These are phyloP conservation scores for Drosophila pachea DNA, from an alignment of 1,140 invertebrate species.

Conservation along the genomic window DNA sequence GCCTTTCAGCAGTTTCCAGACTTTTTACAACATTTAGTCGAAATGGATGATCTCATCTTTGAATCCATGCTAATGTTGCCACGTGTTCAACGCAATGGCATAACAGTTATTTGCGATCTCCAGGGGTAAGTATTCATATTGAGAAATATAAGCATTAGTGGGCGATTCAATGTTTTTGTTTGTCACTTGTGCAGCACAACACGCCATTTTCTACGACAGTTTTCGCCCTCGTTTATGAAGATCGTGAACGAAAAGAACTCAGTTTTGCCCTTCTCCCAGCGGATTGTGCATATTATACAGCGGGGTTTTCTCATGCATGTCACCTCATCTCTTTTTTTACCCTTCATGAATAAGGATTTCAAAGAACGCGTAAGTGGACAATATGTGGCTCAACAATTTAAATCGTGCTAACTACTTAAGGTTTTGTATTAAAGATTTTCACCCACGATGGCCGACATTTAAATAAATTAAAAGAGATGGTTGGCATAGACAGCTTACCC, in stretches of 20 bases:
- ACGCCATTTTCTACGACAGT: slow-evolving; percentile 62
- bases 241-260: slow-evolving; percentile 69
- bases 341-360: slow-evolving; percentile 72
- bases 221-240: slow-evolving; percentile 65
- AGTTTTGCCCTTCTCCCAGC: slow-evolving; percentile 62
- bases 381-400: too few relatives aligned
- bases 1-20: slow-evolving; percentile 67
- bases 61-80: slow-evolving; percentile 68
- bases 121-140: slow-evolving; percentile 51
- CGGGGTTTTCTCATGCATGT: slow-evolving; percentile 70
- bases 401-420: too few relatives aligned
- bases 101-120: slow-evolving; percentile 71
- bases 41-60: slow-evolving; percentile 76
- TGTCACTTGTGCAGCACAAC: slow-evolving; percentile 50
- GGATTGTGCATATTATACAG: slow-evolving; percentile 68
- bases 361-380: slow-evolving; percentile 58
- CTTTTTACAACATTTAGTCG: slow-evolving; percentile 65
- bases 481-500: slow-evolving; percentile 65
- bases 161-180: not conserved
- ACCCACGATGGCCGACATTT: slow-evolving; percentile 70
- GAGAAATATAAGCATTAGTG: not conserved
- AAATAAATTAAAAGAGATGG: slow-evolving; percentile 65
- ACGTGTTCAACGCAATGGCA: slow-evolving; percentile 64
- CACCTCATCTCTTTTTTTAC: slow-evolving; percentile 64
- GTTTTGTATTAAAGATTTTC: slow-evolving; percentile 50